phyloP scores from a whole-genome alignment of 1,140 invertebrate species.

The Stenopsyche tienmushanensis region DNA sequence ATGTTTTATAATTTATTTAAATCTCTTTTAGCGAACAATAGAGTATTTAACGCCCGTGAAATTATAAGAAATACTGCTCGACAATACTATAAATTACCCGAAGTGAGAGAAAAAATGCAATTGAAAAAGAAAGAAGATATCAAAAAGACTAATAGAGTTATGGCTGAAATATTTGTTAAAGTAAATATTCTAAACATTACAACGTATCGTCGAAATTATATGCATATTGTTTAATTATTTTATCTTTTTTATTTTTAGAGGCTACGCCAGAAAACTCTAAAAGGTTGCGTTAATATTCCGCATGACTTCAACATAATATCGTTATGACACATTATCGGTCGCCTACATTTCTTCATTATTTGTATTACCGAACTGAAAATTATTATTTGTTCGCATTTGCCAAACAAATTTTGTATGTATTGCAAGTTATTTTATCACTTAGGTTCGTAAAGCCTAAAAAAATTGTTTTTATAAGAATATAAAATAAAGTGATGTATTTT shows the following conservation, averaged over 20 bases:
- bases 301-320: constrained; percentile 41
- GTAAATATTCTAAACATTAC: constrained; percentile 40
- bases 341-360: neutral
- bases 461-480: no score
- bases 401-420: neutral
- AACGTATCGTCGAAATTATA: neutral
- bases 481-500: no score
- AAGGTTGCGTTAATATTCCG: constrained; percentile 50
- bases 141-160: constrained; percentile 52
- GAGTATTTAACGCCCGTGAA: constrained; percentile 30
- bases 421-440: no score
- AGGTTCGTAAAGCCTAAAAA: no score
- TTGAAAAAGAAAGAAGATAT: constrained; percentile 51
- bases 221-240: constrained; percentile 42
- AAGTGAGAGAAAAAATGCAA: constrained; percentile 51
- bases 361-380: neutral
- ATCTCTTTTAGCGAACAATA: constrained; percentile 17
- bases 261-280: constrained; percentile 52
- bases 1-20: constrained; percentile 3
- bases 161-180: constrained; percentile 54
- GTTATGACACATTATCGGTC: constrained; percentile 20
- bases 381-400: neutral
- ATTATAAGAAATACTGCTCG: constrained; percentile 33
- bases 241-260: constrained; percentile 45
- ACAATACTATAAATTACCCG: constrained; percentile 52